These are phyloP conservation scores for Crossocerus cetratus DNA, from an alignment of 2,888 invertebrate species.

Conservation along the genomic window DNA sequence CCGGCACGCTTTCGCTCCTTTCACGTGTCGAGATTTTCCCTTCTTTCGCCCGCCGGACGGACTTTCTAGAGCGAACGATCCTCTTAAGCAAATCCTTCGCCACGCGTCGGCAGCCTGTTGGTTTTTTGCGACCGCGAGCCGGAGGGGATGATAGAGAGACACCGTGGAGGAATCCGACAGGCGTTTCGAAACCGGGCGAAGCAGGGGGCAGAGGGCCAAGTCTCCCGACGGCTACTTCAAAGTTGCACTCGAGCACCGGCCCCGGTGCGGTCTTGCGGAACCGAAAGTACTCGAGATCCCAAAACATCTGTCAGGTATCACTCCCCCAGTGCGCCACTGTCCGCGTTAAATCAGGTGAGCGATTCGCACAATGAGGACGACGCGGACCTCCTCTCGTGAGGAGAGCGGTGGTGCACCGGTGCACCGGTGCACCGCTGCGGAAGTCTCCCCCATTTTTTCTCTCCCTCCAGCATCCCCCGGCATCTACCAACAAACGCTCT, in stretches of 20 bases:
- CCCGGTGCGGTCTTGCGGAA: slow-evolving; percentile 65
- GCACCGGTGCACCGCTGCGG: slow-evolving; percentile 37
- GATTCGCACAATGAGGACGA: slow-evolving; percentile 59
- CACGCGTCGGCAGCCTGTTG: background rate
- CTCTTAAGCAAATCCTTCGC: background rate
- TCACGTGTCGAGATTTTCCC: background rate
- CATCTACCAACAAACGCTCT: background rate
- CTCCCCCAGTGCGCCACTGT: slow-evolving; percentile 64
- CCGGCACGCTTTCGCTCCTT: too few relatives aligned
- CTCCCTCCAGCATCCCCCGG: background rate
- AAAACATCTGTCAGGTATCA: slow-evolving; percentile 76
- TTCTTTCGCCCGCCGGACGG: background rate
- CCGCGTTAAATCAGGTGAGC: slow-evolving; percentile 75
- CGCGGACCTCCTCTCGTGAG: slow-evolving; percentile 21
- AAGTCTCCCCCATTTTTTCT: slow-evolving; percentile 31
- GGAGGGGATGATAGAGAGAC: background rate
- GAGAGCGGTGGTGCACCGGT: slow-evolving; percentile 20
- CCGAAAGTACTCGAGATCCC: slow-evolving; percentile 63
- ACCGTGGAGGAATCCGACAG: slow-evolving; percentile 49
- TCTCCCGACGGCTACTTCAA: slow-evolving; percentile 65
- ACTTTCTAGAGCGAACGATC: background rate
- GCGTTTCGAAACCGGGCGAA: slow-evolving; percentile 42
- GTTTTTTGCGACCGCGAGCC: background rate
- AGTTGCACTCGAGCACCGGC: slow-evolving; percentile 65
- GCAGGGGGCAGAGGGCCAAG: slow-evolving; percentile 9